A percentile compares a stretch with the other conserved stretches of the same genome.
Conservation (phyloP, 1,140 invertebrate genomes). For the Lethocerus indicus region DNA sequence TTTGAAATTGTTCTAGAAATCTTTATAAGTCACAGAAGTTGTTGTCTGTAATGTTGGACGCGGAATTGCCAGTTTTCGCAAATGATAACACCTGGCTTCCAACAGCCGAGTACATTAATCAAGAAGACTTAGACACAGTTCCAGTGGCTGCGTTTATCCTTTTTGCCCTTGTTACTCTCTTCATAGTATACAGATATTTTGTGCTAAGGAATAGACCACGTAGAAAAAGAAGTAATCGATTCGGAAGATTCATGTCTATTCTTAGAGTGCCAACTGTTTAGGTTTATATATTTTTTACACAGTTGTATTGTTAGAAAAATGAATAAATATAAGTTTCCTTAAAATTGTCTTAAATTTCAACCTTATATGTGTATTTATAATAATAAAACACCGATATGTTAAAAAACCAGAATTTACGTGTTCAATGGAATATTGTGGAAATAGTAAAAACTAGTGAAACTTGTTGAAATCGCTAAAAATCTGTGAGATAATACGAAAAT, state of each 20-base stretch:
- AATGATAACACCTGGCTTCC: slow-evolving; percentile 10
- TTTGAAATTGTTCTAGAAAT: slow-evolving; percentile 30
- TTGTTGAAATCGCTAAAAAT: too few species aligned
- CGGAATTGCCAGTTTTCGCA: slow-evolving; percentile 20
- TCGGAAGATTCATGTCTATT: slow-evolving; percentile 14
- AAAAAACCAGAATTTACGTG: too few species aligned
- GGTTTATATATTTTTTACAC: not conserved
- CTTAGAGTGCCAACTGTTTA: slow-evolving; percentile 14
- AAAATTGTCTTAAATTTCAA: too few species aligned
- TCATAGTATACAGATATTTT: slow-evolving; percentile 16
- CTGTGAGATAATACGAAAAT: too few species aligned
- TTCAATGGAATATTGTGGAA: too few species aligned
- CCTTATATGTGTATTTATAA: too few species aligned
- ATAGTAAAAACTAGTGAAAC: too few species aligned
- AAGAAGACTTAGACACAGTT: slow-evolving; percentile 13
- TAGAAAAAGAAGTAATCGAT: slow-evolving; percentile 14
- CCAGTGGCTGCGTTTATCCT: slow-evolving; percentile 11
- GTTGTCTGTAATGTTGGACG: slow-evolving; percentile 35
- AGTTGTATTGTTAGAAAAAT: too few species aligned
- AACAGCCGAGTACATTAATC: slow-evolving; percentile 12
- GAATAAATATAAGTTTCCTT: too few species aligned
- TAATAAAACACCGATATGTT: too few species aligned
- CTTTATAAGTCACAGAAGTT: slow-evolving; percentile 56
- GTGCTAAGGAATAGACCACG: slow-evolving; percentile 15
- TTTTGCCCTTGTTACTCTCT: slow-evolving; percentile 11